Conservation (phyloP, 35 echinoderm and acorn worm species). For the Lytechinus variegatus region DNA sequence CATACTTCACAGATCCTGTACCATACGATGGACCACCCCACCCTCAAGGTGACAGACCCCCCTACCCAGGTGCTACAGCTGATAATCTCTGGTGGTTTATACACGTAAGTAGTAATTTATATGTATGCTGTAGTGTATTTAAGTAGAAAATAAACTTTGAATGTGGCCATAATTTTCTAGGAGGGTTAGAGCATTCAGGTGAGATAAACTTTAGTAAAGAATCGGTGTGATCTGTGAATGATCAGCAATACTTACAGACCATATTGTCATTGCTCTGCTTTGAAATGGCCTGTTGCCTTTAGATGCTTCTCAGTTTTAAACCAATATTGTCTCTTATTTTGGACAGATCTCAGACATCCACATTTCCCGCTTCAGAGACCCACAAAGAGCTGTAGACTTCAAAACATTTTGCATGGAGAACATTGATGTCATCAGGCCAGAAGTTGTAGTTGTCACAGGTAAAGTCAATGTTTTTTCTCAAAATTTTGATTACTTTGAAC, state of each 20-base stretch:
- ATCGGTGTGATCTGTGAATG: too few relatives aligned
- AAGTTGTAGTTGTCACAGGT: constrained; percentile 90
- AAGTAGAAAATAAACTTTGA: too few relatives aligned
- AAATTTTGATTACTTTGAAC: too few relatives aligned
- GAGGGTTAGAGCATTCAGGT: too few relatives aligned
- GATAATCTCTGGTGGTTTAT: constrained; percentile 99
- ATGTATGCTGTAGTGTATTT: neutral
- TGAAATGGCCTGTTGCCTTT: neutral
- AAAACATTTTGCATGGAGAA: constrained; percentile 87
- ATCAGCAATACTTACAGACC: too few relatives aligned
- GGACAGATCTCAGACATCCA: constrained; percentile 95
- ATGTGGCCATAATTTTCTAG: too few relatives aligned
- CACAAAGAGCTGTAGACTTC: constrained; percentile 78
- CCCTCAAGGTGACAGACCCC: constrained; percentile 64
- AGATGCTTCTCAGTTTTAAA: neutral
- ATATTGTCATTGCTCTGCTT: neutral
- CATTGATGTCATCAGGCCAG: constrained; percentile 85
- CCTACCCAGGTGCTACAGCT: constrained; percentile 73
- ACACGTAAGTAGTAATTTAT: constrained; percentile 72
- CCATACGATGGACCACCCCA: constrained; percentile 78
- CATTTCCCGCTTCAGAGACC: constrained; percentile 92
- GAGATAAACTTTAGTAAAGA: too few relatives aligned
- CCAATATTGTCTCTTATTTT: neutral
- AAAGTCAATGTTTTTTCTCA: neutral
- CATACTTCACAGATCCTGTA: constrained; percentile 79